Percentiles rank a stretch among this genome's conserved stretches.
Evolutionary conservation across 2,888 invertebrate species (phyloP).

Genomic region (Megalurothrips usitatus): DNA sequence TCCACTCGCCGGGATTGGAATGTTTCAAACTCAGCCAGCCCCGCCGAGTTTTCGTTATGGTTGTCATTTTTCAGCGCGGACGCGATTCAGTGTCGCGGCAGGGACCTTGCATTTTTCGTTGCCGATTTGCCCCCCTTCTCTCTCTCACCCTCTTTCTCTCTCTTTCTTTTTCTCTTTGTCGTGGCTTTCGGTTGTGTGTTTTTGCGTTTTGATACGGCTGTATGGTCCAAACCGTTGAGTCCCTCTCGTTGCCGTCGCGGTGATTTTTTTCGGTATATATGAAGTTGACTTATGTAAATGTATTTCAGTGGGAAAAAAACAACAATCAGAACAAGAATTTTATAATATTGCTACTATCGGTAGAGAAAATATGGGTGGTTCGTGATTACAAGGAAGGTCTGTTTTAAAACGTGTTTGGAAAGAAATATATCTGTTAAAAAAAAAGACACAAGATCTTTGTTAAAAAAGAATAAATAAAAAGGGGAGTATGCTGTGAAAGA

Average conservation of each 20-base stretch:
- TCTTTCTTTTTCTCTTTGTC: background rate
- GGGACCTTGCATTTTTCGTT: background rate
- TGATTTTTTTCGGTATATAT: background rate
- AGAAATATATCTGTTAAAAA: background rate
- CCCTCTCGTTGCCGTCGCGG: background rate
- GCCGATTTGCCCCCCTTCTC: background rate
- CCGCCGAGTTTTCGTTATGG: background rate
- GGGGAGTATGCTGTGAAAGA: too few relatives aligned
- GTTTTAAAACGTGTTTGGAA: background rate
- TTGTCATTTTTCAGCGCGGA: slow-evolving; percentile 3
- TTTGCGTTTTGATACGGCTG: too few relatives aligned
- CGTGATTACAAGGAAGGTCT: too few relatives aligned
- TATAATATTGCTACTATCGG: too few relatives aligned
- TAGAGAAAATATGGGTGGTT: too few relatives aligned
- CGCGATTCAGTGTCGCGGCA: slow-evolving; percentile 9
- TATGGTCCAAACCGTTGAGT: too few relatives aligned
- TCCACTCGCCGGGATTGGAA: slow-evolving; percentile 2
- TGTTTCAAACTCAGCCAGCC: slow-evolving; percentile 12
- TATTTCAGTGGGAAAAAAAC: too few relatives aligned
- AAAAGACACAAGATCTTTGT: too few relatives aligned
- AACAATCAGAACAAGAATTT: too few relatives aligned
- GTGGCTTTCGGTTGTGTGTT: background rate
- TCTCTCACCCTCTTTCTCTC: background rate
- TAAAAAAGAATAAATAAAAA: background rate
- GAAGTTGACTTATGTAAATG: too few relatives aligned